A percentile compares a stretch with the other conserved stretches of the same genome.
phyloP scores from a whole-genome alignment of 2,113 vertebrate species.

The Cercocebus atys region DNA sequence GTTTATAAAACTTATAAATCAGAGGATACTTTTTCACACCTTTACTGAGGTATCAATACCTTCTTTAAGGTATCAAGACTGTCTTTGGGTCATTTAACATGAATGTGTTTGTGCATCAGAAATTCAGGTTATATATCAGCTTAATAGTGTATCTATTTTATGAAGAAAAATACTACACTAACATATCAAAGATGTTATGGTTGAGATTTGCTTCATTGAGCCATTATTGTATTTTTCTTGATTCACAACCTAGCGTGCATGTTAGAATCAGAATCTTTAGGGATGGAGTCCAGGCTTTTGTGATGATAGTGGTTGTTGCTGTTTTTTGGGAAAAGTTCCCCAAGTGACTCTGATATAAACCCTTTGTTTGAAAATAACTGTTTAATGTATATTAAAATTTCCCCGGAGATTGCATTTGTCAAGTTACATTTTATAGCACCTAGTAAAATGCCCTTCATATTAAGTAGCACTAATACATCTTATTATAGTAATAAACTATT shows the following conservation, averaged over 20 bases:
- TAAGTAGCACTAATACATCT: not conserved
- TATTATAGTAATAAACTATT: not conserved
- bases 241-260: not conserved
- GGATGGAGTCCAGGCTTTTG: not conserved
- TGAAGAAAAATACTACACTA: not conserved
- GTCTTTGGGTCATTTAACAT: not conserved
- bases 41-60: not conserved
- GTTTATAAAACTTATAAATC: slow-evolving; percentile 15
- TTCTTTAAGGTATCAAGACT: not conserved
- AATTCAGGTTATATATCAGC: not conserved
- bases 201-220: not conserved
- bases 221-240: not conserved
- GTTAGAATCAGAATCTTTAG: not conserved
- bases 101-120: not conserved
- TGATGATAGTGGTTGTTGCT: not conserved
- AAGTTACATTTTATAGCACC: not conserved
- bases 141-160: slow-evolving; percentile 11
- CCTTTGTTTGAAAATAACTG: not conserved
- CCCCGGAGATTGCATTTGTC: not conserved
- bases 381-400: slow-evolving; percentile 41
- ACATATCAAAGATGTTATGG: not conserved
- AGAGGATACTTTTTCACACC: not conserved
- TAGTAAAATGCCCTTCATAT: not conserved
- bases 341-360: not conserved
- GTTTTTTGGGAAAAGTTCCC: not conserved